Evolutionary conservation across 1,140 invertebrate species (phyloP).

Genomic region (Pachyrhynchus sulphureomaculatus): DNA sequence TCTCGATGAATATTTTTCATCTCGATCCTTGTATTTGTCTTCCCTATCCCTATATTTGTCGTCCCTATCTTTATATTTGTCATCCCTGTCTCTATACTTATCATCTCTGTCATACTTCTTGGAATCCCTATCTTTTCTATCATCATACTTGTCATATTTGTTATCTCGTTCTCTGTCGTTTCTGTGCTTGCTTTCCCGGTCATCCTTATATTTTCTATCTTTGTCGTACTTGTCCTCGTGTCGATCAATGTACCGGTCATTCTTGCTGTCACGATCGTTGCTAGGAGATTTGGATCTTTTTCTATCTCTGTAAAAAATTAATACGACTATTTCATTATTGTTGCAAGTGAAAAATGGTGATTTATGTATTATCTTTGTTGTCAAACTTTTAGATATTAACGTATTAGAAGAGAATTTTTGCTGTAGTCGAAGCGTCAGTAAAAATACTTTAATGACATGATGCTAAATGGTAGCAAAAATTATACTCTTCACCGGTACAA

Average conservation of each 20-base stretch:
- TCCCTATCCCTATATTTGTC: slow-evolving; percentile 39
- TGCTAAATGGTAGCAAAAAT: too few species aligned
- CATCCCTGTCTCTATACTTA: slow-evolving; percentile 36
- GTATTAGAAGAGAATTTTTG: too few species aligned
- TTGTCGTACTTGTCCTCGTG: slow-evolving; percentile 44
- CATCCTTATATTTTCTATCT: slow-evolving; percentile 34
- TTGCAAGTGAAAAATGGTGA: too few species aligned
- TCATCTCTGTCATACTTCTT: slow-evolving; percentile 42
- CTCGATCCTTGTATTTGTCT: too few species aligned
- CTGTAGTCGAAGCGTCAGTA: too few species aligned
- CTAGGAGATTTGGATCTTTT: slow-evolving; percentile 41
- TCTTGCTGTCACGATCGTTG: slow-evolving; percentile 45
- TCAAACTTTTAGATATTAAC: too few species aligned
- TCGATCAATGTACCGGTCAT: slow-evolving; percentile 47
- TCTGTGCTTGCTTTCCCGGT: slow-evolving; percentile 31
- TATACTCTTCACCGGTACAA: too few species aligned
- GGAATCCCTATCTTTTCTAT: slow-evolving; percentile 35
- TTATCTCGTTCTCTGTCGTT: slow-evolving; percentile 40
- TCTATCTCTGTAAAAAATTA: slow-evolving; percentile 36
- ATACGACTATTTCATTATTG: too few species aligned
- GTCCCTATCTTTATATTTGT: slow-evolving; percentile 38
- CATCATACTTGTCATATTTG: slow-evolving; percentile 35
- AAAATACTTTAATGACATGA: not conserved
- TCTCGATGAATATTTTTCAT: slow-evolving; percentile 30
- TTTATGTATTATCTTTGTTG: too few species aligned